These are phyloP conservation scores for Crax fasciolata DNA, from an alignment of 2,797 vertebrate genomes.

Conservation along the genomic window DNA sequence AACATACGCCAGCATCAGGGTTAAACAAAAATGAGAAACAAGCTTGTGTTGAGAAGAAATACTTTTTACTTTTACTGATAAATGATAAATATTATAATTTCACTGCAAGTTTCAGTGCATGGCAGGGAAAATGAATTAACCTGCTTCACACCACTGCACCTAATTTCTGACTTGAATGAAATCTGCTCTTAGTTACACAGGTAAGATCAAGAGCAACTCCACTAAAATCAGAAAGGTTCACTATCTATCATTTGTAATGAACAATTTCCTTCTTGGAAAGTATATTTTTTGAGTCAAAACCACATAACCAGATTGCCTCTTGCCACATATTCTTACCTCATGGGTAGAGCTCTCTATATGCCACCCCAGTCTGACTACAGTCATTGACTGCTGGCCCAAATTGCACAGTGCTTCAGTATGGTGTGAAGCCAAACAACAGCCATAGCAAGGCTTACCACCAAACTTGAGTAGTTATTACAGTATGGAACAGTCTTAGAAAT, in stretches of 20 bases:
- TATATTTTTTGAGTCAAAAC: background rate
- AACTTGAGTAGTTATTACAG: background rate
- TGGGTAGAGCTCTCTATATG: background rate
- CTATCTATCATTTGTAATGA: background rate
- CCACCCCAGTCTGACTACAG: background rate
- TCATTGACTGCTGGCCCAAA: background rate
- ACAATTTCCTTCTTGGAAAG: background rate
- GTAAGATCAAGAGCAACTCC: background rate
- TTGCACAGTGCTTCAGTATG: background rate
- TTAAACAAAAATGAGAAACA: constrained; percentile 43
- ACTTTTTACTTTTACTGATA: constrained; percentile 48
- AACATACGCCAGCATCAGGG: constrained; percentile 9
- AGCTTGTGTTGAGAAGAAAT: background rate
- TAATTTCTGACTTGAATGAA: constrained; percentile 65
- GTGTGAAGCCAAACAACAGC: background rate
- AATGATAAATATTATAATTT: constrained; percentile 59
- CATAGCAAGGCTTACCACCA: background rate
- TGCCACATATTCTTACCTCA: background rate
- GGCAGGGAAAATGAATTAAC: constrained; percentile 54
- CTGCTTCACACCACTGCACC: constrained; percentile 54
- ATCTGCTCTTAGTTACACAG: constrained; percentile 25
- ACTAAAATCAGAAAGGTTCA: constrained; percentile 11
- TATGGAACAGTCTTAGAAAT: background rate
- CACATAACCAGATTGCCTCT: background rate
- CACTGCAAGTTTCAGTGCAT: constrained; percentile 4